These are phyloP conservation scores for Artibeus lituratus DNA, from an alignment of 2,797 vertebrate species.

Conservation along the genomic window DNA sequence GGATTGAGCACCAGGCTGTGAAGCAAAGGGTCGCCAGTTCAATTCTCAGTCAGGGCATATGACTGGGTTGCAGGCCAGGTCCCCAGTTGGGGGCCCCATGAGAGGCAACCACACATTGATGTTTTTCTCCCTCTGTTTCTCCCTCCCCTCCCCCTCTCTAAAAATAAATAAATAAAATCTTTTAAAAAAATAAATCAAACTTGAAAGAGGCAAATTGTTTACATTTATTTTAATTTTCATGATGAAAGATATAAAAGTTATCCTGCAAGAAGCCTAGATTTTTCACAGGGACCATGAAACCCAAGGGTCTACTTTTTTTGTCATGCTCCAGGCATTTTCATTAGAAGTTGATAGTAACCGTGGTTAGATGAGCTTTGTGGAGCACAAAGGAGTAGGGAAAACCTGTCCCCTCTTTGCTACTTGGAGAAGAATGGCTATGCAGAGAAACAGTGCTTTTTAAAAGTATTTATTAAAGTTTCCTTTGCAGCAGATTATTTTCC, in stretches of 20 bases:
- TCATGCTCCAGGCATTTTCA: slow-evolving; percentile 49
- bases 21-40: too few species aligned
- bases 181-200: slow-evolving; percentile 45
- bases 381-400: neutral
- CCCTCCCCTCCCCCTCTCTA: too few species aligned
- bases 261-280: neutral
- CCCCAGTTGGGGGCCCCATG: too few species aligned
- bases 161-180: neutral
- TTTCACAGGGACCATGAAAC: slow-evolving; percentile 9
- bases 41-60: too few species aligned
- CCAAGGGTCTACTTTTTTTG: slow-evolving; percentile 42
- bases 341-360: slow-evolving; percentile 44
- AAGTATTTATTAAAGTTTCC: slow-evolving; percentile 64
- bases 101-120: too few species aligned
- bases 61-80: too few species aligned
- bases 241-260: slow-evolving; percentile 42
- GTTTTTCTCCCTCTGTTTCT: too few species aligned
- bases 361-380: slow-evolving; percentile 42
- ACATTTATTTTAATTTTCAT: slow-evolving; percentile 57
- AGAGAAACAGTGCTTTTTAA: slow-evolving; percentile 49
- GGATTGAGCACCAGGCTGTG: too few species aligned
- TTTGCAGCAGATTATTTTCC: slow-evolving; percentile 61
- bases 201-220: slow-evolving; percentile 41
- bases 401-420: neutral
- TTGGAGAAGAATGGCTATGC: slow-evolving; percentile 52